Percentiles rank a stretch among this genome's conserved stretches.
Conservation (phyloP, 1,140 invertebrate genomes). For the Homalodisca vitripennis region DNA sequence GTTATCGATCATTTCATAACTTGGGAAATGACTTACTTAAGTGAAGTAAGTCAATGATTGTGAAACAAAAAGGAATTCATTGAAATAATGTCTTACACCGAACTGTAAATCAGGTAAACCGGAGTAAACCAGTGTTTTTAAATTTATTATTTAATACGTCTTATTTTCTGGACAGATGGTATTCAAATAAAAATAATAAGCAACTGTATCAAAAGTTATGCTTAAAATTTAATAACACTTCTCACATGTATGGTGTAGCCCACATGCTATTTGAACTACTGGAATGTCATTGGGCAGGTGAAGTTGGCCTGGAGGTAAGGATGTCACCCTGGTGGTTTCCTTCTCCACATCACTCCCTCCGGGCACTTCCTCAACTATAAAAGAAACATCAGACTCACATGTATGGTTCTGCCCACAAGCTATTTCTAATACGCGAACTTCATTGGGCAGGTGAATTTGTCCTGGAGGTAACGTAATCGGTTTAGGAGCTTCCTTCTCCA, state of each 20-base stretch:
- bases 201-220: no score
- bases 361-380: slow-evolving; percentile 38
- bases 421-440: slow-evolving; percentile 74
- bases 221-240: slow-evolving; percentile 10
- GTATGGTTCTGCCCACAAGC: slow-evolving; percentile 91
- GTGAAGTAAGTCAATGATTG: no score
- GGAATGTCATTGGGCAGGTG: slow-evolving; percentile 65
- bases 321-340: slow-evolving; percentile 64
- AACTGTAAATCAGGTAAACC: no score
- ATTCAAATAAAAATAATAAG: no score
- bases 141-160: no score
- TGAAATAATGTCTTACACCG: no score
- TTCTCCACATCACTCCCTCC: slow-evolving; percentile 61
- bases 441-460: slow-evolving; percentile 64
- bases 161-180: no score
- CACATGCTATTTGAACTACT: slow-evolving; percentile 81
- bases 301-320: slow-evolving; percentile 75
- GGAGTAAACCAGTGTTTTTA: no score
- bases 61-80: no score
- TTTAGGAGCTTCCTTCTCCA: slow-evolving; percentile 60
- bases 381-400: no score
- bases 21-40: no score
- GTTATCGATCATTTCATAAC: no score
- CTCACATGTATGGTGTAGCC: slow-evolving; percentile 81
- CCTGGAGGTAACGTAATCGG: slow-evolving; percentile 79